phyloP scores from a whole-genome alignment of 2,113 vertebrate genomes.

The Pseudopipra pipra region DNA sequence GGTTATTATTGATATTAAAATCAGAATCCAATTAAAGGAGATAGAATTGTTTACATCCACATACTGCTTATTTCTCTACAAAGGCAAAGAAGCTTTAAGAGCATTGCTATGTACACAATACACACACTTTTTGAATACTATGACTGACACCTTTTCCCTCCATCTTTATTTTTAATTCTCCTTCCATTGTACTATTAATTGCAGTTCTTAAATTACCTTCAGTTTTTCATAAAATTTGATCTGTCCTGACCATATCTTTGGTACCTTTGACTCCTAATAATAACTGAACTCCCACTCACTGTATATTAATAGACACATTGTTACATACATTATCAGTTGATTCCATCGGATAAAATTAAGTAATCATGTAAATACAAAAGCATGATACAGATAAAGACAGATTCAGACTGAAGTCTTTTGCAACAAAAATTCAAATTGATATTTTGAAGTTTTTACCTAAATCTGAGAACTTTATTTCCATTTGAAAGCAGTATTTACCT shows the following conservation, averaged over 20 bases:
- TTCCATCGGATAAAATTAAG: background rate
- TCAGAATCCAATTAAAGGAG: background rate
- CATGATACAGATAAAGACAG: background rate
- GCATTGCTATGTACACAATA: background rate
- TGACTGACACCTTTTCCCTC: background rate
- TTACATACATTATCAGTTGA: background rate
- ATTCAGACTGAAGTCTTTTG: background rate
- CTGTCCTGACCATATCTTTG: background rate
- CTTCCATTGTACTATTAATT: background rate
- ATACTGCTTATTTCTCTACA: background rate
- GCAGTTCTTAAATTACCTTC: background rate
- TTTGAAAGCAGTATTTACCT: slow-evolving; percentile 69
- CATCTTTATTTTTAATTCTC: background rate
- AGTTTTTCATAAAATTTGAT: background rate
- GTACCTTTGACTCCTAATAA: background rate
- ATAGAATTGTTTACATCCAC: background rate
- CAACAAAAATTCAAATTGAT: background rate
- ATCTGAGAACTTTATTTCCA: background rate
- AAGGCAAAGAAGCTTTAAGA: background rate
- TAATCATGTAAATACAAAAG: background rate
- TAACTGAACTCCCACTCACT: background rate
- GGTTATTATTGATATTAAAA: background rate
- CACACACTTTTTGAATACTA: background rate
- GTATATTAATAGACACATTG: background rate
- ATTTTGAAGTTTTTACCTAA: background rate